Evolutionary conservation across 2,888 invertebrate species (phyloP).

Genomic region (Plagodis pulveraria): DNA sequence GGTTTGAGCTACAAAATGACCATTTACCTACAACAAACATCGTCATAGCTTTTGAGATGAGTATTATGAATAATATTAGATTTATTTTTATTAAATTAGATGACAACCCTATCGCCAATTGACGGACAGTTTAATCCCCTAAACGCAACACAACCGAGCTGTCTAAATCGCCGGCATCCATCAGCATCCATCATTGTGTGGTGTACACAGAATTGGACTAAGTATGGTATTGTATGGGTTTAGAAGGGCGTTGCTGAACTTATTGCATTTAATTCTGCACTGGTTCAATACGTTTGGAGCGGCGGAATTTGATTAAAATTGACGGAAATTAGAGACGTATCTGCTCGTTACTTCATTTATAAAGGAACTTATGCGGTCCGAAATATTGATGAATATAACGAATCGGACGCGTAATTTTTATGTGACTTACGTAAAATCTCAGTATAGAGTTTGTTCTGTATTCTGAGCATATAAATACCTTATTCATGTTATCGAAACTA

Average conservation of each 20-base stretch:
- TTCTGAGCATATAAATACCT: too few relatives aligned
- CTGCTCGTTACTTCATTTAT: background rate
- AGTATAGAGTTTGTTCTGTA: too few relatives aligned
- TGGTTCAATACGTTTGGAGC: slow-evolving; percentile 4
- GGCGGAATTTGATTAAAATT: slow-evolving; percentile 18
- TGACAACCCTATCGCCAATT: slow-evolving; percentile 16
- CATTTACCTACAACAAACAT: too few relatives aligned
- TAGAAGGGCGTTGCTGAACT: slow-evolving; percentile 11
- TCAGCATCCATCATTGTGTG: slow-evolving; percentile 22
- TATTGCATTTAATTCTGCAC: slow-evolving; percentile 22
- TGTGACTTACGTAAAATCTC: too few relatives aligned
- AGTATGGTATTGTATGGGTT: slow-evolving; percentile 14
- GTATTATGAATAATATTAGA: too few relatives aligned
- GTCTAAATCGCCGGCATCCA: slow-evolving; percentile 12
- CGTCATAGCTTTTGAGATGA: too few relatives aligned
- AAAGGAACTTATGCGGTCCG: background rate
- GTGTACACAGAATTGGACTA: slow-evolving; percentile 11
- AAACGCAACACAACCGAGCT: slow-evolving; percentile 10
- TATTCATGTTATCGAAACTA: too few relatives aligned
- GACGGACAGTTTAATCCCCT: slow-evolving; percentile 14
- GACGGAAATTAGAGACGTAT: background rate
- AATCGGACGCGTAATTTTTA: background rate
- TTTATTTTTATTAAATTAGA: background rate
- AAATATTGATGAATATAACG: background rate
- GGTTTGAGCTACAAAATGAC: too few relatives aligned